Conservation (phyloP, 2,797 vertebrate species). For the Danio choprae region DNA sequence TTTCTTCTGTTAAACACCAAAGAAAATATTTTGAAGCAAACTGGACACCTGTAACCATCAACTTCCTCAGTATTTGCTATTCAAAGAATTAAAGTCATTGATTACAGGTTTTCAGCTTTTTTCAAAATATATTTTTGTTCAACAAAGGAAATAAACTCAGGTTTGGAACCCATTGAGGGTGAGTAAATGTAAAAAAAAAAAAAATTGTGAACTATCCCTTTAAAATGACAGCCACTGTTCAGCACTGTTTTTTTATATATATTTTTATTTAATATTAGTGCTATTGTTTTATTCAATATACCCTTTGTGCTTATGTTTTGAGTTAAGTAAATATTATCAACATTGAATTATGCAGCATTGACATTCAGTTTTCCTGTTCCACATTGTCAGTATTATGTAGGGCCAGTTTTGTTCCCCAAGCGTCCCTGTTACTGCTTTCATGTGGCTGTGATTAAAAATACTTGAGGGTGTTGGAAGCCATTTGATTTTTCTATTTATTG, state of each 20-base stretch:
- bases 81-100: too few relatives aligned
- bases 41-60: too few relatives aligned
- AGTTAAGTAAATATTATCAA: neutral
- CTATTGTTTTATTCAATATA: slow-evolving; percentile 13
- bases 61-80: too few relatives aligned
- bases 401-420: slow-evolving; percentile 5
- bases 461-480: slow-evolving; percentile 7
- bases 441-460: slow-evolving; percentile 32
- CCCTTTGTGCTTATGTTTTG: slow-evolving; percentile 2
- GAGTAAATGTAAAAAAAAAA: too few relatives aligned
- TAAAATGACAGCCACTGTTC: too few relatives aligned
- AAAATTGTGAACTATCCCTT: too few relatives aligned
- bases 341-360: slow-evolving; percentile 4
- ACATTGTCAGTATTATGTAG: neutral
- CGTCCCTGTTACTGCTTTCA: neutral
- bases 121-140: too few relatives aligned
- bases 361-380: slow-evolving; percentile 1
- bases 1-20: too few relatives aligned
- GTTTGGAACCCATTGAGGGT: too few relatives aligned
- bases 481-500: neutral
- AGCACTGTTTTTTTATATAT: neutral
- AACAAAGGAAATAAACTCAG: too few relatives aligned
- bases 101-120: too few relatives aligned
- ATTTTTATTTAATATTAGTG: slow-evolving; percentile 3
- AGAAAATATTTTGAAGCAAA: too few relatives aligned